Evolutionary conservation across 2,113 vertebrate genomes (phyloP).

Genomic region (Ciconia stormi): DNA sequence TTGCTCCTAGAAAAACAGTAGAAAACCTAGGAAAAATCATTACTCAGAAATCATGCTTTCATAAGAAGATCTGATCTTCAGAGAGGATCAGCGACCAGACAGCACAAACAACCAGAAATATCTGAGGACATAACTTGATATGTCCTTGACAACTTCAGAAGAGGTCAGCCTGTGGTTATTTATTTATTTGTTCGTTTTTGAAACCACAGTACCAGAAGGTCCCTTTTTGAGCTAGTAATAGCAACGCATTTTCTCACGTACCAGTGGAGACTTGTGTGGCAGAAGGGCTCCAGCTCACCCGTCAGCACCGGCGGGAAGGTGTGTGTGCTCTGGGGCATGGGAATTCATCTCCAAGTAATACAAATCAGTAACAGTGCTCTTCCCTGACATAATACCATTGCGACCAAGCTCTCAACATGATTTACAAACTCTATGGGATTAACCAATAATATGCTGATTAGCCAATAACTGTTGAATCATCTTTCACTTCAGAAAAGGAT

Average conservation of each 20-base stretch:
- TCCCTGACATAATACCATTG: neutral
- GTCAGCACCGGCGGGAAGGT: neutral
- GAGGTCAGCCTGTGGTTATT: neutral
- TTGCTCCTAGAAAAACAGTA: neutral
- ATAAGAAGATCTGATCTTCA: neutral
- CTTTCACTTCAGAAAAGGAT: neutral
- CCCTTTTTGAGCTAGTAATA: neutral
- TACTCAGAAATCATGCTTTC: neutral
- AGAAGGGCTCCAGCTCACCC: neutral
- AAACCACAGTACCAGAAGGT: neutral
- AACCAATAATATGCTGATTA: neutral
- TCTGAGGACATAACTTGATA: neutral
- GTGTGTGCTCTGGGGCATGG: neutral
- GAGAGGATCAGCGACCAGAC: neutral
- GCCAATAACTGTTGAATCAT: neutral
- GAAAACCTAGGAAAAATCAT: neutral
- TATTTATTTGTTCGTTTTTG: neutral
- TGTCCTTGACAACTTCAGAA: neutral
- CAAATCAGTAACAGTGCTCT: neutral
- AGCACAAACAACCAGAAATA: neutral
- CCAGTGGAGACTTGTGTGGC: neutral
- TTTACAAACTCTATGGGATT: neutral
- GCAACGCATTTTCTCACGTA: neutral
- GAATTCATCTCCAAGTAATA: neutral
- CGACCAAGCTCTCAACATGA: neutral